Evolutionary conservation across 1,140 invertebrate species (phyloP).

Genomic region (Drosophila ercepeae): DNA sequence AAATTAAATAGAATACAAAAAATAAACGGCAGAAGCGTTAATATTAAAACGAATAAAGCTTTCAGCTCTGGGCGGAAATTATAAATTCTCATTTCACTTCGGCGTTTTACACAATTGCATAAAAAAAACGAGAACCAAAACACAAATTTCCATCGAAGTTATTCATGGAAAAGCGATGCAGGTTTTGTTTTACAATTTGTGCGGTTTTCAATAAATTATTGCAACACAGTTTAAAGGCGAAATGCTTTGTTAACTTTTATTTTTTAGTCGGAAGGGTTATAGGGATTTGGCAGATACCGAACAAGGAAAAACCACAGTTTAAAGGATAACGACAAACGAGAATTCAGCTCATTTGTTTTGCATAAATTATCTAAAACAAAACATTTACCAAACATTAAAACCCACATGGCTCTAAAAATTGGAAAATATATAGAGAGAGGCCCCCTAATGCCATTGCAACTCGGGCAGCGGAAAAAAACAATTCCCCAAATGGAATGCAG

Average conservation of each 20-base stretch:
- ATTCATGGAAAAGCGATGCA: conserved; percentile 21
- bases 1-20: conserved; percentile 12
- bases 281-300: not conserved
- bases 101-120: conserved; percentile 52
- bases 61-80: conserved; percentile 61
- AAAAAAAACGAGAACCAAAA: conserved; percentile 6
- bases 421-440: not conserved
- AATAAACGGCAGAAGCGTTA: not conserved
- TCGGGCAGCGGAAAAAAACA: not conserved
- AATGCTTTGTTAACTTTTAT: conserved; percentile 27
- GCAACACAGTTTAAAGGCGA: conserved; percentile 11
- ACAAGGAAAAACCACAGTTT: conserved; percentile 9
- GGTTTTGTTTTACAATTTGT: conserved; percentile 46
- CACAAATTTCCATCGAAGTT: conserved; percentile 40
- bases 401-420: conserved; percentile 35
- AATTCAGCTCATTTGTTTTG: conserved; percentile 51
- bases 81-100: conserved; percentile 54
- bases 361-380: conserved; percentile 62
- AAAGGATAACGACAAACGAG: not conserved
- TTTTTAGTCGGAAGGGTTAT: not conserved
- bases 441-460: conserved; percentile 34
- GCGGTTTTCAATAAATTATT: conserved; percentile 61
- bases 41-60: conserved; percentile 47
- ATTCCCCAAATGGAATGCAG: conserved; percentile 8
- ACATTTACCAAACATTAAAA: conserved; percentile 21